phyloP scores from a whole-genome alignment of 2,797 vertebrate species.

The Garrulus glandarius region DNA sequence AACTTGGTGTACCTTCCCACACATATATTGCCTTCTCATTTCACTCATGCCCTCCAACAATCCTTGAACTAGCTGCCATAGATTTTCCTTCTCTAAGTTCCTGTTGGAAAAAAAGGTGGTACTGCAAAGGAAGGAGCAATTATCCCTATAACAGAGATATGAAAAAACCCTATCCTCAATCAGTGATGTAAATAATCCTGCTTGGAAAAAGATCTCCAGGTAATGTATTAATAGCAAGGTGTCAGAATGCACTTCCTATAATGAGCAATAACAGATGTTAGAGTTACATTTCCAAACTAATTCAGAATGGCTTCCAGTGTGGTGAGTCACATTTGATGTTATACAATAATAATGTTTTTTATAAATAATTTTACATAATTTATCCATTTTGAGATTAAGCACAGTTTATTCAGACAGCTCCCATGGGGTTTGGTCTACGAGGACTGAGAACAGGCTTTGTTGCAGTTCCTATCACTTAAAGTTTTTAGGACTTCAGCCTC shows the following conservation, averaged over 20 bases:
- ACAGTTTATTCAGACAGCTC: neutral
- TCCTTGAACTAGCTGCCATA: neutral
- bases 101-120: neutral
- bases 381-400: neutral
- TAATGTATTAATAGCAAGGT: neutral
- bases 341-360: neutral
- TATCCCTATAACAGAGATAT: neutral
- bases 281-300: neutral
- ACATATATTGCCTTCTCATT: neutral
- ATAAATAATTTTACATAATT: neutral
- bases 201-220: neutral
- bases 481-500: neutral
- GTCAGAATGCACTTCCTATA: neutral
- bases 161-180: rapidly evolving
- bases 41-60: neutral
- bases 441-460: neutral
- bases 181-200: neutral
- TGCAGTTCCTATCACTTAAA: neutral
- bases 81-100: neutral
- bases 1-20: neutral
- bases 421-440: rapidly evolving
- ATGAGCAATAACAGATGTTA: neutral
- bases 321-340: neutral
- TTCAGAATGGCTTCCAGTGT: neutral
- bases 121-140: neutral